Evolutionary conservation across 2,888 invertebrate genomes (phyloP).

Genomic region (Lutraria lutraria): DNA sequence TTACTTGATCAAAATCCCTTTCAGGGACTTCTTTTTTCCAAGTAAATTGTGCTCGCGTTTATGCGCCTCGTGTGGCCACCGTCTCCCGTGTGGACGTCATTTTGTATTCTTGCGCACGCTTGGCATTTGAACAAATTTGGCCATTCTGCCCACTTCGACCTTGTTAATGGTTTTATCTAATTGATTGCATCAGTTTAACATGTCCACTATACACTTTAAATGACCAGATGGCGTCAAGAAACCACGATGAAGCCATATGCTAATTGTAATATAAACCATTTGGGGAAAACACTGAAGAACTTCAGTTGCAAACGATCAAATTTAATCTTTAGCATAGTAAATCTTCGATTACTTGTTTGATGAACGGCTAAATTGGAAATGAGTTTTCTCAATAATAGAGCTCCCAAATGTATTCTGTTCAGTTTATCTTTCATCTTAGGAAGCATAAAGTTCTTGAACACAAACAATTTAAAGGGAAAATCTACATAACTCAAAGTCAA

Average conservation of each 20-base stretch:
- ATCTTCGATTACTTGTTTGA: slow-evolving; percentile 69
- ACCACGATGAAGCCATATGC: slow-evolving; percentile 58
- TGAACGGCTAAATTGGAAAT: slow-evolving; percentile 69
- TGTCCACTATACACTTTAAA: slow-evolving; percentile 41
- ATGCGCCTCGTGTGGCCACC: slow-evolving; percentile 23
- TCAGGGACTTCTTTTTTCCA: slow-evolving; percentile 44
- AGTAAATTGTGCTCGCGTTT: slow-evolving; percentile 34
- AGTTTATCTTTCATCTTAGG: slow-evolving; percentile 68
- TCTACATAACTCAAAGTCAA: slow-evolving; percentile 72
- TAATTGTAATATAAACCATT: slow-evolving; percentile 65
- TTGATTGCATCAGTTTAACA: slow-evolving; percentile 37
- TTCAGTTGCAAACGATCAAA: slow-evolving; percentile 68
- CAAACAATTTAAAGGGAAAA: slow-evolving; percentile 69
- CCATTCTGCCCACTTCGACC: background rate
- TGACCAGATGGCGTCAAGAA: slow-evolving; percentile 60
- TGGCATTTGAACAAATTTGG: slow-evolving; percentile 29
- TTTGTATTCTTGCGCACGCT: slow-evolving; percentile 52
- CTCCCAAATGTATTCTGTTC: slow-evolving; percentile 69
- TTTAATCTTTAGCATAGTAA: slow-evolving; percentile 65
- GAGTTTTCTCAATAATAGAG: slow-evolving; percentile 62
- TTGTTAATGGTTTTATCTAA: slow-evolving; percentile 35
- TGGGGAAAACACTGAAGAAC: slow-evolving; percentile 61
- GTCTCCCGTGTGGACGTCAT: slow-evolving; percentile 38
- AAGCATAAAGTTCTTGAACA: slow-evolving; percentile 60
- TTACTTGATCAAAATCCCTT: slow-evolving; percentile 59